Base-by-base conservation (phyloP, 2,113 vertebrate species). In the Chascanopsetta lugubris region DNA sequence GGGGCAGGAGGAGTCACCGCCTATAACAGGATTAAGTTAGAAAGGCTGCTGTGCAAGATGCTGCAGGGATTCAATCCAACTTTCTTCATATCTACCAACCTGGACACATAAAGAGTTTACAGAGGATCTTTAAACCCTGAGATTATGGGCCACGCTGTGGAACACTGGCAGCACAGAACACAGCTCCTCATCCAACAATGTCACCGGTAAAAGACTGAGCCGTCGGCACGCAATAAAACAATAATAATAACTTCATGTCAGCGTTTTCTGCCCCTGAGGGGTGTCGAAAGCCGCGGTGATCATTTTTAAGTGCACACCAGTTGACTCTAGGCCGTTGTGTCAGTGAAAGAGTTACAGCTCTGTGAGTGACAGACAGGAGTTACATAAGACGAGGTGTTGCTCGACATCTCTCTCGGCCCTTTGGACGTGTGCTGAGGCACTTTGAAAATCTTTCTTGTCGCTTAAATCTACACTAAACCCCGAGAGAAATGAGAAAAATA, bases 401-500 rank as follows among this genome's bases (percentile, higher is more conserved):
- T 8, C 26, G 6, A 72, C 25, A 45, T 54, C 30, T 40, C 4
- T 29, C 10, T 59, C 75, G 74, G 76, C 24, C 54, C 25, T 60
- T 13, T 25, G 67, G 60, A 76, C 49, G 66, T 54, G 45, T 60
- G 62, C 66, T 48, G 50, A 0, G 9, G 18, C 29, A 67, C 56
- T 79, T 61, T 69, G 30, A 17, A 49, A 78, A 76, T 69, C 38
- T 17, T 21, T 26, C 47, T 25, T 38, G 50, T 26, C n/a, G n/a
- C n/a, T n/a, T n/a, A n/a, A 20, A 70, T 75, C 49, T 56, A 74
- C 72, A 69, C 61, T 36, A 83, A 49, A 65, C 34, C 2, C 30
- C 15, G 57, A 24, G 10, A 48, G 69, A 61, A 46, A 22, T 60
- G 43, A 40, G 34, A 25, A 60, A 63, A 53, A 15, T 15, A 20